A percentile compares a stretch with the other conserved stretches of the same genome.
phyloP scores from a whole-genome alignment of 1,140 invertebrate species.

The Drosophila ercepeae region DNA sequence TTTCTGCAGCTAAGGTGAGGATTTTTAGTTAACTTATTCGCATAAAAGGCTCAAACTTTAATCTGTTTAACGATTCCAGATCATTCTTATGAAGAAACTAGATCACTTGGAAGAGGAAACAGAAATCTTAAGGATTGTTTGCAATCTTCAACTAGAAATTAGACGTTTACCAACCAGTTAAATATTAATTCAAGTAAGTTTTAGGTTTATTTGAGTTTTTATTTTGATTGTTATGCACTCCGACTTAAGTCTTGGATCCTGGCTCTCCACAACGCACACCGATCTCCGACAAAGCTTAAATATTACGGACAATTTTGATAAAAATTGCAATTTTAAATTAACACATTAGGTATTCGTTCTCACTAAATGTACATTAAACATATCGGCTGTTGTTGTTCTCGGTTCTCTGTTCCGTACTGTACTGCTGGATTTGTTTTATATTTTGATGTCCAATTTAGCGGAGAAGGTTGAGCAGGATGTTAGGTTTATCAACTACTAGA shows the following conservation, averaged over 20 bases:
- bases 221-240: constrained; percentile 59
- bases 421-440: not conserved
- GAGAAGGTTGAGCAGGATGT: constrained; percentile 18
- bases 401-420: constrained; percentile 16
- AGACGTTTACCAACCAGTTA: not conserved
- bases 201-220: constrained; percentile 46
- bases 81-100: constrained; percentile 91
- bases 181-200: not conserved
- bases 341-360: constrained; percentile 26
- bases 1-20: constrained; percentile 90
- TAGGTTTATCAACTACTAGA: constrained; percentile 51
- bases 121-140: constrained; percentile 54
- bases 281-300: constrained; percentile 60
- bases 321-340: constrained; percentile 55
- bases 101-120: constrained; percentile 91
- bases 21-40: too few relatives aligned
- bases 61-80: constrained; percentile 85
- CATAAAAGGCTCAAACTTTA: too few relatives aligned
- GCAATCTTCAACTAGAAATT: constrained; percentile 4
- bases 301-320: constrained; percentile 57
- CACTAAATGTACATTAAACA: constrained; percentile 29
- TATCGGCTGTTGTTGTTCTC: constrained; percentile 6
- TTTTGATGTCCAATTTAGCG: constrained; percentile 8
- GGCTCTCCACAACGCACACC: constrained; percentile 13
- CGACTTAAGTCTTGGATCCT: constrained; percentile 49